Evolutionary conservation across 2,113 vertebrate genomes (phyloP).

Genomic region (Heterotis niloticus): DNA sequence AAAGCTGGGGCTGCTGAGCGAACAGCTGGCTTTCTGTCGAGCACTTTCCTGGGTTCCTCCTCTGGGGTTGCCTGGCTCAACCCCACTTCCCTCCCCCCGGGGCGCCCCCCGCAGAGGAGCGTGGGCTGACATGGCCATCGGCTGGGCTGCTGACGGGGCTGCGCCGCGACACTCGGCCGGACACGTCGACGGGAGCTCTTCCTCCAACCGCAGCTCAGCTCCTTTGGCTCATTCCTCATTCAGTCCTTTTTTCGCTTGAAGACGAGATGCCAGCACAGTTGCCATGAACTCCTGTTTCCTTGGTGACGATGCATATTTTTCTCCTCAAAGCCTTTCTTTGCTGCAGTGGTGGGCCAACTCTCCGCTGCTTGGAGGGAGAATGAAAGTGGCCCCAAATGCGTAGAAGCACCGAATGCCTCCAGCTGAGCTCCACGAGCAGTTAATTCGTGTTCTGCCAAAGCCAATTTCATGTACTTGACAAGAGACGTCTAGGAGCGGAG

Average conservation of each 20-base stretch:
- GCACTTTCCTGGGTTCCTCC: neutral
- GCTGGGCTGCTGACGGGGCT: conserved; percentile 29
- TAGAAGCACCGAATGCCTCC: conserved; percentile 26
- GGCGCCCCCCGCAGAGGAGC: neutral
- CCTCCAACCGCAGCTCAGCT: conserved; percentile 26
- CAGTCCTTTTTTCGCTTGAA: conserved; percentile 22
- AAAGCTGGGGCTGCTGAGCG: neutral
- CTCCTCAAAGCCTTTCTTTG: conserved; percentile 30
- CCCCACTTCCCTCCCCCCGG: too few relatives aligned
- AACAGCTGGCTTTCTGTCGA: neutral
- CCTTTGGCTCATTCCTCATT: conserved; percentile 29
- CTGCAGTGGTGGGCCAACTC: neutral
- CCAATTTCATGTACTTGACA: neutral
- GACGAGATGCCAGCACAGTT: conserved; percentile 47
- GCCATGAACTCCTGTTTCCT: conserved; percentile 56
- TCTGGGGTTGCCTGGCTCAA: neutral
- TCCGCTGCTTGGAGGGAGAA: conserved; percentile 11
- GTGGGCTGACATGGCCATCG: neutral
- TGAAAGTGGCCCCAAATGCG: conserved; percentile 9
- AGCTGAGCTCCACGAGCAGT: conserved; percentile 12
- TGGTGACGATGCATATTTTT: conserved; percentile 56
- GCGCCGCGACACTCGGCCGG: neutral
- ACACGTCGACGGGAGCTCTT: conserved; percentile 41
- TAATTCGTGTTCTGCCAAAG: conserved; percentile 20
- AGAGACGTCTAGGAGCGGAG: neutral